Conservation (phyloP, 2,888 invertebrate species). For the Amorpha juglandis region DNA sequence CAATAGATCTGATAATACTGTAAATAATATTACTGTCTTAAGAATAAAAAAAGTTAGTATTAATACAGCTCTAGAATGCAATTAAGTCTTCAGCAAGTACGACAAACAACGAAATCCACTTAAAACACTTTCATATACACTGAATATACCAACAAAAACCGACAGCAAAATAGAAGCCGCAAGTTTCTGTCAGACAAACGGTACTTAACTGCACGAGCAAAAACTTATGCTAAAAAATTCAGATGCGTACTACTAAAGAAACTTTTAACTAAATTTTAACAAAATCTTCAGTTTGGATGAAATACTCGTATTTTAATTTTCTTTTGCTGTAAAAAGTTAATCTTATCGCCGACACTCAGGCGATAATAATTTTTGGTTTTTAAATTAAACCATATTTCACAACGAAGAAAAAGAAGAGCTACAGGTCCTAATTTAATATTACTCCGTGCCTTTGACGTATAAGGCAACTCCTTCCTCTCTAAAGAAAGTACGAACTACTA, state of each 20-base stretch:
- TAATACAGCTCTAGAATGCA: neutral
- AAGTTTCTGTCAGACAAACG: neutral
- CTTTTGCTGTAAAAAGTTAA: conserved; percentile 18
- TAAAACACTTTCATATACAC: neutral
- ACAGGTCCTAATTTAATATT: conserved; percentile 13
- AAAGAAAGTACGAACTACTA: no score
- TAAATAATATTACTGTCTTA: no score
- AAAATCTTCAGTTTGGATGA: neutral
- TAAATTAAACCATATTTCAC: conserved; percentile 14
- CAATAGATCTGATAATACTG: no score
- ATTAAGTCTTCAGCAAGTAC: neutral
- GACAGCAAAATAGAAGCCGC: neutral
- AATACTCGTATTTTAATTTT: conserved; percentile 6
- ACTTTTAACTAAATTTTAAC: neutral
- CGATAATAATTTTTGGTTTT: conserved; percentile 14
- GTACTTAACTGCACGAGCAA: neutral
- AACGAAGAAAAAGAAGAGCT: no score
- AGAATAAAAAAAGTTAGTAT: no score
- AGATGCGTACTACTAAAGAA: neutral
- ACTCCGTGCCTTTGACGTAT: neutral
- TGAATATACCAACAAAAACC: neutral
- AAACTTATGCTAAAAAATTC: neutral
- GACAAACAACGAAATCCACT: neutral
- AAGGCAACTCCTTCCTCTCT: neutral
- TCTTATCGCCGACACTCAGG: conserved; percentile 17